A percentile compares a stretch with the other conserved stretches of the same genome.
These are phyloP conservation scores for Nemoura dubitans DNA, from an alignment of 2,888 invertebrate genomes.

Conservation along the genomic window DNA sequence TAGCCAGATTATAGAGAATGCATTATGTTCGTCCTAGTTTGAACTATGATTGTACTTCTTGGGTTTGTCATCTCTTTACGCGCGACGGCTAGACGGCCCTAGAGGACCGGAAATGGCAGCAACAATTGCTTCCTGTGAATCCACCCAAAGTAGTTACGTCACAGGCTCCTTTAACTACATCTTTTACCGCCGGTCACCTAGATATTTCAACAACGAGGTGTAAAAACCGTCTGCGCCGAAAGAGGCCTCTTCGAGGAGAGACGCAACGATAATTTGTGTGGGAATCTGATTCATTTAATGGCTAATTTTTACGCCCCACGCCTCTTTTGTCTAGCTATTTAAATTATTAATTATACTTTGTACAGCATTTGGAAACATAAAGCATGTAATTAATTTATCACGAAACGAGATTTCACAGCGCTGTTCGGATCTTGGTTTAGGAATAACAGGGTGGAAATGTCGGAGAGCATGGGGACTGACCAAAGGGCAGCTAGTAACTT, in stretches of 20 bases:
- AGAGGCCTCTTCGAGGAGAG: slow-evolving; percentile 5
- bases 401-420: neutral
- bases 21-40: slow-evolving; percentile 34
- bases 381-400: neutral
- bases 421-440: neutral
- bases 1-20: neutral
- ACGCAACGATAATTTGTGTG: neutral
- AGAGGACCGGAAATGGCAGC: slow-evolving; percentile 37
- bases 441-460: neutral
- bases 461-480: neutral
- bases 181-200: slow-evolving; percentile 31
- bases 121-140: slow-evolving; percentile 39
- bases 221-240: neutral
- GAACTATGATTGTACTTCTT: slow-evolving; percentile 28
- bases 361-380: neutral
- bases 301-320: neutral
- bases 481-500: slow-evolving; percentile 16
- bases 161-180: neutral
- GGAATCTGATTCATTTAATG: neutral
- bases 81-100: slow-evolving; percentile 27
- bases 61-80: slow-evolving; percentile 14
- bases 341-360: neutral
- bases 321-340: neutral
- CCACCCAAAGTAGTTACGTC: slow-evolving; percentile 36
- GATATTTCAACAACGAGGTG: slow-evolving; percentile 25